A percentile compares a stretch with the other conserved stretches of the same genome.
phyloP scores from a whole-genome alignment of 2,797 vertebrate species.

The Arrhamphus sclerolepis region DNA sequence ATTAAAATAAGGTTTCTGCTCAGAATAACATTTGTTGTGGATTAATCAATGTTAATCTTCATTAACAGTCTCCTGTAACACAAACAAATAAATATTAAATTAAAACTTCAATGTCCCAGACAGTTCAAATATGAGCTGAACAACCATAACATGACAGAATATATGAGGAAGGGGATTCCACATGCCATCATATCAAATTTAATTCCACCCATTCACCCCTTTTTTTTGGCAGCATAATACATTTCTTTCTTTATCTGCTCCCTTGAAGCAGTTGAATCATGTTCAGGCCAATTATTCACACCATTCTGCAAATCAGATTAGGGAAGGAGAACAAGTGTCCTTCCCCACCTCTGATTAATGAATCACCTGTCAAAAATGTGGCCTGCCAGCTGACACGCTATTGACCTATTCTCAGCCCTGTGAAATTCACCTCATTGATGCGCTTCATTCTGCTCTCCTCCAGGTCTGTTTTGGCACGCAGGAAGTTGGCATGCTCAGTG shows the following conservation, averaged over 20 bases:
- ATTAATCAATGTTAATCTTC: no score
- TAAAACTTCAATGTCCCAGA: no score
- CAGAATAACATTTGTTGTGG: no score
- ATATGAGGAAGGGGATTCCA: no score
- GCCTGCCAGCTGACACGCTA: conserved; percentile 10
- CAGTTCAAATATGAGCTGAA: no score
- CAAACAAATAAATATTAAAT: no score
- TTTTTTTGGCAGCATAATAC: neutral
- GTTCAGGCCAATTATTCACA: conserved; percentile 4
- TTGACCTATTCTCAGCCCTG: conserved; percentile 24
- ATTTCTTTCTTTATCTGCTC: conserved; percentile 13
- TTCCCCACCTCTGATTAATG: conserved; percentile 8
- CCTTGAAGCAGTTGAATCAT: conserved; percentile 15
- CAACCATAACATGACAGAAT: no score
- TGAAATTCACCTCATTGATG: conserved; percentile 88
- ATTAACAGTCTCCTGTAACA: no score
- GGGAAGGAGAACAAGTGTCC: conserved; percentile 1
- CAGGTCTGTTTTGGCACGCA: conserved; percentile 91
- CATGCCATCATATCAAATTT: no score
- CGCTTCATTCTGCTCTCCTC: conserved; percentile 91
- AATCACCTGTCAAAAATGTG: conserved; percentile 19
- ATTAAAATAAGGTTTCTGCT: no score
- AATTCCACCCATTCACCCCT: neutral
- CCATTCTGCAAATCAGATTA: conserved; percentile 1
- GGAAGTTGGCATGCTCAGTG: conserved; percentile 90